phyloP scores from a whole-genome alignment of 2,888 invertebrate species.

The Cephus pygmeus region DNA sequence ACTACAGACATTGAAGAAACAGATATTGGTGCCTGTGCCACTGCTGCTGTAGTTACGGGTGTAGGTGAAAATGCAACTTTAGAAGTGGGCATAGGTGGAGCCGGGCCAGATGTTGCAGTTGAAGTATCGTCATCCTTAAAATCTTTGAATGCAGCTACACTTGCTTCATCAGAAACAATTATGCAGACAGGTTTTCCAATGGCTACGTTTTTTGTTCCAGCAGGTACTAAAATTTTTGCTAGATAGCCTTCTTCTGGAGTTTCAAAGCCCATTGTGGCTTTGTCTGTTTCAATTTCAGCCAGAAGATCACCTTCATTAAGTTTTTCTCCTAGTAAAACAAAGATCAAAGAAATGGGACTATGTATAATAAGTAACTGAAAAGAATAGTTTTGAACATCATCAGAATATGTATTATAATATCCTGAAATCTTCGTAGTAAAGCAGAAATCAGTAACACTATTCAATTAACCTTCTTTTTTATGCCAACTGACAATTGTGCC shows the following conservation, averaged over 20 bases:
- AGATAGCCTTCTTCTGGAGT: conserved; percentile 98
- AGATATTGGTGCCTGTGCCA: conserved; percentile 51
- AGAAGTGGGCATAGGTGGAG: conserved; percentile 61
- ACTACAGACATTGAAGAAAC: conserved; percentile 51
- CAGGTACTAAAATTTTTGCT: conserved; percentile 91
- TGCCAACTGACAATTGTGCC: conserved; percentile 98
- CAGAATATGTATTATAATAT: neutral
- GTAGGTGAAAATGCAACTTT: conserved; percentile 61
- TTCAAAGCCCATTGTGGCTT: conserved; percentile 99
- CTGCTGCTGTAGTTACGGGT: conserved; percentile 60
- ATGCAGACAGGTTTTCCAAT: conserved; percentile 97
- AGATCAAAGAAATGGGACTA: conserved; percentile 6
- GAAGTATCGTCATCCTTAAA: conserved; percentile 75
- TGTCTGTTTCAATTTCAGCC: conserved; percentile 99
- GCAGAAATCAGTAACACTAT: neutral
- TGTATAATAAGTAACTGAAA: neutral
- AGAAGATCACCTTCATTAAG: conserved; percentile 96
- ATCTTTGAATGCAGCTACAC: conserved; percentile 92
- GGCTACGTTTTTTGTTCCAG: conserved; percentile 92
- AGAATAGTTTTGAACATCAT: neutral
- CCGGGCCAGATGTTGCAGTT: conserved; percentile 53
- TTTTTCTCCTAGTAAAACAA: conserved; percentile 76
- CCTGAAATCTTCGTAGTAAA: neutral
- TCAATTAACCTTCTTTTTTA: conserved; percentile 80
- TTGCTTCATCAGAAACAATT: conserved; percentile 86